Percentiles rank a stretch among this genome's conserved stretches.
Evolutionary conservation across 2,888 invertebrate genomes (phyloP).

Genomic region (Tetrapedia diversipes): DNA sequence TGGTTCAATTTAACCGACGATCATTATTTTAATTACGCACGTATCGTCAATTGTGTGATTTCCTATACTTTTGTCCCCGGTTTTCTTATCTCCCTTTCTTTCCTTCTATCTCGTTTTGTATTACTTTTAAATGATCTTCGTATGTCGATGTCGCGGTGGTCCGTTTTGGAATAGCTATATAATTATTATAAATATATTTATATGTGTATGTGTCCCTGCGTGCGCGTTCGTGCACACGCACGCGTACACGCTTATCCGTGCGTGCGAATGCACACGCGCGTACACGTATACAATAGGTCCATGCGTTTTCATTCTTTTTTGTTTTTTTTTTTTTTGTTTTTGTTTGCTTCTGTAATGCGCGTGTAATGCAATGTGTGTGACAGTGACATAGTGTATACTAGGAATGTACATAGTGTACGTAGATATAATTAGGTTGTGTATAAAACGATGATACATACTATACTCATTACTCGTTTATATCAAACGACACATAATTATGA

Average conservation of each 20-base stretch:
- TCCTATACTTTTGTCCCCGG: neutral
- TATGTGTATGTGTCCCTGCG: slow-evolving; percentile 64
- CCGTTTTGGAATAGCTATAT: slow-evolving; percentile 77
- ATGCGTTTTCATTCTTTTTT: slow-evolving; percentile 66
- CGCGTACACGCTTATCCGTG: slow-evolving; percentile 8
- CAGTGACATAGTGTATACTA: slow-evolving; percentile 79
- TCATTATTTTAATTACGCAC: slow-evolving; percentile 46
- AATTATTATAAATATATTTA: slow-evolving; percentile 78
- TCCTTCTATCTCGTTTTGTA: slow-evolving; percentile 17
- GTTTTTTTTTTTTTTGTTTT: slow-evolving; percentile 1
- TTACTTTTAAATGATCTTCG: slow-evolving; percentile 69
- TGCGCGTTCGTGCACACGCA: slow-evolving; percentile 41
- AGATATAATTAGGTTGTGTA: slow-evolving; percentile 81
- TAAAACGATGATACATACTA: slow-evolving; percentile 83
- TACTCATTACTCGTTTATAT: slow-evolving; percentile 80
- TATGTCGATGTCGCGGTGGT: slow-evolving; percentile 75
- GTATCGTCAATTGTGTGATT: slow-evolving; percentile 37
- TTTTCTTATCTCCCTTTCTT: neutral
- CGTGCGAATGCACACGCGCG: slow-evolving; percentile 47
- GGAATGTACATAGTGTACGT: slow-evolving; percentile 82
- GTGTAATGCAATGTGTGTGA: slow-evolving; percentile 75
- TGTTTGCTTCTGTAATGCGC: slow-evolving; percentile 59
- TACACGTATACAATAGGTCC: slow-evolving; percentile 76
- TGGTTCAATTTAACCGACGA: slow-evolving; percentile 42
- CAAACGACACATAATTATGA: slow-evolving; percentile 82